These are phyloP conservation scores for Pegoplata infirma DNA, from an alignment of 2,888 invertebrate species.

Conservation along the genomic window DNA sequence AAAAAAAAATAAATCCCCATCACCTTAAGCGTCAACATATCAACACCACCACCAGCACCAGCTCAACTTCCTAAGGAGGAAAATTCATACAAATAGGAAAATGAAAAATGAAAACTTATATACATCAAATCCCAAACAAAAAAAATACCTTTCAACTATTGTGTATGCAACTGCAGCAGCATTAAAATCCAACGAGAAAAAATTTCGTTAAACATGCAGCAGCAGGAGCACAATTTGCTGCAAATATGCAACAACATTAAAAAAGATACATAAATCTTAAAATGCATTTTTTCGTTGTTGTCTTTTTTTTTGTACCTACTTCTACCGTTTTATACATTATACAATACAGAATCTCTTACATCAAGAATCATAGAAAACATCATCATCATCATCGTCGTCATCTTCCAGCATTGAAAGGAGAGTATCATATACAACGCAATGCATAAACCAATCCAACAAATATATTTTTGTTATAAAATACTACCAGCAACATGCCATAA, in stretches of 20 bases:
- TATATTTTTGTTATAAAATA: slow-evolving; percentile 43
- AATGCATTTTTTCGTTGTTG: not conserved
- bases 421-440: not conserved
- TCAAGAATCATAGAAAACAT: not conserved
- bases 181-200: slow-evolving; percentile 22
- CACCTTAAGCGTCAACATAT: slow-evolving; percentile 61
- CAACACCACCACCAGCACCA: slow-evolving; percentile 50
- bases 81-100: slow-evolving; percentile 20
- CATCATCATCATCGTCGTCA: no score
- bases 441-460: not conserved
- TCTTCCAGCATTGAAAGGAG: no score
- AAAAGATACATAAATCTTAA: slow-evolving; percentile 29
- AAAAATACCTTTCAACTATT: slow-evolving; percentile 20
- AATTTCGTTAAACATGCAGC: slow-evolving; percentile 34
- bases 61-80: slow-evolving; percentile 51
- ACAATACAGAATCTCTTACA: not conserved
- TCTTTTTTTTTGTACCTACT: not conserved
- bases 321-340: not conserved
- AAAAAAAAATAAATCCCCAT: slow-evolving; percentile 58
- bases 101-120: slow-evolving; percentile 24
- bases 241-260: slow-evolving; percentile 35
- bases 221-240: slow-evolving; percentile 43
- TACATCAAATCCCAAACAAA: no score
- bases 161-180: slow-evolving; percentile 8
- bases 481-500: slow-evolving; percentile 42